Percentiles rank a stretch among this genome's conserved stretches.
Conservation (phyloP, 2,113 vertebrate species). For the Noturus placidus region DNA sequence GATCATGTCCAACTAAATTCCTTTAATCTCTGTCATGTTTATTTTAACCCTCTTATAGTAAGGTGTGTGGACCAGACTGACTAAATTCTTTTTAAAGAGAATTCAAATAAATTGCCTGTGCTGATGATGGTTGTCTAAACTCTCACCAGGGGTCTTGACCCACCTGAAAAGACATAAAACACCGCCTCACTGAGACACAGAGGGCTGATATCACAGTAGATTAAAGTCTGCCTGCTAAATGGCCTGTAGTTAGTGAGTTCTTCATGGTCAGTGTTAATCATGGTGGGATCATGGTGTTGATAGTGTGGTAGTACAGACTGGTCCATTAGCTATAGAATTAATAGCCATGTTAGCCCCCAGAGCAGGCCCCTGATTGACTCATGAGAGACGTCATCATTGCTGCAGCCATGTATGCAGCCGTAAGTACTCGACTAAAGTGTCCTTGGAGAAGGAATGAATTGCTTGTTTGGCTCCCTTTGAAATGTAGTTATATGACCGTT, state of each 20-base stretch:
- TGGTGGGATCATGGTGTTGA: slow-evolving; percentile 61
- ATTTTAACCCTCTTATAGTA: slow-evolving; percentile 58
- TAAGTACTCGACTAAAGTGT: slow-evolving; percentile 40
- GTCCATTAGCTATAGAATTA: slow-evolving; percentile 59
- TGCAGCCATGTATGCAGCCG: slow-evolving; percentile 36
- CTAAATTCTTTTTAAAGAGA: slow-evolving; percentile 8
- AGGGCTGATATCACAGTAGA: slow-evolving; percentile 60
- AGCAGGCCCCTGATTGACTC: slow-evolving; percentile 38
- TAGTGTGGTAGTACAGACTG: slow-evolving; percentile 55
- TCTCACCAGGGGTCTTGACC: slow-evolving; percentile 38
- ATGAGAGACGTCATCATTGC: slow-evolving; percentile 55
- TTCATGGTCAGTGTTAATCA: slow-evolving; percentile 67
- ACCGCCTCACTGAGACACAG: slow-evolving; percentile 46
- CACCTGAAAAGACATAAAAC: slow-evolving; percentile 42
- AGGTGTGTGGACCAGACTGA: slow-evolving; percentile 30
- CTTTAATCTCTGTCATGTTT: slow-evolving; percentile 57
- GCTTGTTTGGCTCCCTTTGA: slow-evolving; percentile 48
- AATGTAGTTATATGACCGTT: slow-evolving; percentile 44
- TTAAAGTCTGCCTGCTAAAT: slow-evolving; percentile 64
- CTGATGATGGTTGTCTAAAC: slow-evolving; percentile 22
- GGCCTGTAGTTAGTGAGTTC: slow-evolving; percentile 58
- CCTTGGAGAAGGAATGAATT: slow-evolving; percentile 50
- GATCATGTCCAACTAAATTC: slow-evolving; percentile 41
- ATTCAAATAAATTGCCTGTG: not conserved
- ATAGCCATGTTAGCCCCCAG: slow-evolving; percentile 49